phyloP scores from a whole-genome alignment of 2,888 invertebrate species.

The Pseudococcus longispinus region DNA sequence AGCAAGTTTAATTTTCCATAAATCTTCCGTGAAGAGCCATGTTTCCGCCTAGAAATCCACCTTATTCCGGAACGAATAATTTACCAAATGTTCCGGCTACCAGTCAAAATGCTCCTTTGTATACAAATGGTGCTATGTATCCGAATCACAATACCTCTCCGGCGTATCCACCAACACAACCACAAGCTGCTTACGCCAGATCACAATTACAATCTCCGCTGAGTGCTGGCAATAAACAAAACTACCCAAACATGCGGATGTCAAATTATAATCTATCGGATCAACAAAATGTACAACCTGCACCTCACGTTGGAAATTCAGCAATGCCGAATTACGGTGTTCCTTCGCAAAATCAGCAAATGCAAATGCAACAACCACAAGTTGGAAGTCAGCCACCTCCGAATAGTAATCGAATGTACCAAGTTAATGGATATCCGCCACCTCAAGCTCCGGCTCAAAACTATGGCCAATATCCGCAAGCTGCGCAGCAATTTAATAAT shows the following conservation, averaged over 20 bases:
- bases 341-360: neutral
- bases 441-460: neutral
- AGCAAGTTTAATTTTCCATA: neutral
- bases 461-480: constrained; percentile 37
- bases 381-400: neutral
- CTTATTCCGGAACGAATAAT: neutral
- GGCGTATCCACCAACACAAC: neutral
- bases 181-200: neutral
- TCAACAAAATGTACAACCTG: neutral
- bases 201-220: constrained; percentile 46
- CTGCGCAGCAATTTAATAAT: neutral
- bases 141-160: constrained; percentile 31
- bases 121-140: constrained; percentile 27
- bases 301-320: neutral
- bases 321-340: neutral
- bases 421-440: constrained; percentile 23
- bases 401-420: neutral
- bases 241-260: neutral
- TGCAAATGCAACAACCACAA: neutral
- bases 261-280: neutral
- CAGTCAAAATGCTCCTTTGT: neutral
- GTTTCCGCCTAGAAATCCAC: constrained; percentile 17
- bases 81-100: neutral
- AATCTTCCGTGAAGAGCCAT: neutral
- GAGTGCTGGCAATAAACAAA: neutral